These are phyloP conservation scores for Callionymus lyra DNA, from an alignment of 2,113 vertebrate genomes.

Conservation along the genomic window DNA sequence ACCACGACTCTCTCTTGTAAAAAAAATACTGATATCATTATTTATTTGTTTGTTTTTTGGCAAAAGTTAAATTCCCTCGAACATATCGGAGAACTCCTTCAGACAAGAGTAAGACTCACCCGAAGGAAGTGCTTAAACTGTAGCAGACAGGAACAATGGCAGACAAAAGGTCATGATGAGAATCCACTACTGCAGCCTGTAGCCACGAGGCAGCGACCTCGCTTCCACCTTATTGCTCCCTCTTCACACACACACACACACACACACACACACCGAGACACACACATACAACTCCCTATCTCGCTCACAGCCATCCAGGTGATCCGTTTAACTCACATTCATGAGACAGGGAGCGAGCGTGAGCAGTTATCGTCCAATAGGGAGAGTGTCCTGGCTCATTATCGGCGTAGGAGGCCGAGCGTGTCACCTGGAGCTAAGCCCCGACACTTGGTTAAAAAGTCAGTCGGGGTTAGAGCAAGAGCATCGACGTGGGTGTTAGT, in stretches of 20 bases:
- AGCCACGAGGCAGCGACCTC: slow-evolving; percentile 65
- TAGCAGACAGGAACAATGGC: slow-evolving; percentile 56
- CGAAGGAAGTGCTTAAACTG: slow-evolving; percentile 41
- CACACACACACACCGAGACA: slow-evolving; percentile 21
- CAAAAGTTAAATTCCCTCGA: no score
- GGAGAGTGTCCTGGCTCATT: slow-evolving; percentile 69
- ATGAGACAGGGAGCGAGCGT: slow-evolving; percentile 60
- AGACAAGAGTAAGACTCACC: slow-evolving; percentile 26
- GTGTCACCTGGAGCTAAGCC: slow-evolving; percentile 63
- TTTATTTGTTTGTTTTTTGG: no score
- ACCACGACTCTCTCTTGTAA: no score
- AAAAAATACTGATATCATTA: no score
- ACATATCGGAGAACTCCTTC: slow-evolving; percentile 6
- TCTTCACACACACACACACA: slow-evolving; percentile 33
- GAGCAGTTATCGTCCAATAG: slow-evolving; percentile 62
- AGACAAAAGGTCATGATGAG: slow-evolving; percentile 59
- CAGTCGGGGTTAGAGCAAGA: slow-evolving; percentile 53
- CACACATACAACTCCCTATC: slow-evolving; percentile 27
- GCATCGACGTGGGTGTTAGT: slow-evolving; percentile 53
- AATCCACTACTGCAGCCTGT: slow-evolving; percentile 51
- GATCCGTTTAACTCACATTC: slow-evolving; percentile 65
- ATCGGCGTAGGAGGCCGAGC: slow-evolving; percentile 62
- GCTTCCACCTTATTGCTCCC: slow-evolving; percentile 73
- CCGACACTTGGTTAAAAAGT: slow-evolving; percentile 60
- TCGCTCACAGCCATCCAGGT: slow-evolving; percentile 72